Base-by-base conservation (phyloP, 2,113 vertebrate species). In the Campylomormyrus numenius region DNA sequence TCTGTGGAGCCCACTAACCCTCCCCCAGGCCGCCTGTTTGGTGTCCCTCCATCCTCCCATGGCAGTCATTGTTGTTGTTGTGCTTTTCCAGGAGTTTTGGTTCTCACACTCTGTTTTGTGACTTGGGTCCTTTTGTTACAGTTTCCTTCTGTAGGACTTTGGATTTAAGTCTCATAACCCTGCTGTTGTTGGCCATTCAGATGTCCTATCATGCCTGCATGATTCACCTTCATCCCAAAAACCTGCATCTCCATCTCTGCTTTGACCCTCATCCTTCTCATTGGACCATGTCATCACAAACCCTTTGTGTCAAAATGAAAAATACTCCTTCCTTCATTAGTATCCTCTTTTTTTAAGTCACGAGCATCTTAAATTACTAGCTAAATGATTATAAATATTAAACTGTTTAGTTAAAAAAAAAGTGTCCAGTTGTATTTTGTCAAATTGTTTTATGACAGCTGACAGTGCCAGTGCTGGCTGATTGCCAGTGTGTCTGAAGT, bases 1-100 rank as follows among this genome's bases (percentile, higher is more conserved):
- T 58, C 50, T 52, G 89, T 86, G 90, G 84, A 77, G 89, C 92
- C 74, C 89, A 92, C 93, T 94, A 95, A 94, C 91, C 85, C 83
- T 3, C 1, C 88, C 50, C 27, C 49, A 11, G 90, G 4, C 70
- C 13, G 88, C 27, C 21, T 35, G 1, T 56, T 2, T 31, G n/a
- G 3, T 39, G 2, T 39, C n/a, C 50, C n/a, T 87, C 50, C 50
- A 24, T 52, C 48, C 3, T 53, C 8, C 49, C 10, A 19, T 50
- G 49, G 48, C 8, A 7, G 11, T 49, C 39, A 42, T 42, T 42
- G 8, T 11, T 49, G 15, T 50, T 15, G 49, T 50, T 15, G 15
- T 53, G 52, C 48, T 56, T 13, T n/a, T 87, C 50, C 50, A 19
- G 50, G 27, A 50, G n/a, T 88, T 31, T 35, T 52, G 27, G 13